Conservation (phyloP, 2,888 invertebrate genomes). For the Mystacides longicornis region DNA sequence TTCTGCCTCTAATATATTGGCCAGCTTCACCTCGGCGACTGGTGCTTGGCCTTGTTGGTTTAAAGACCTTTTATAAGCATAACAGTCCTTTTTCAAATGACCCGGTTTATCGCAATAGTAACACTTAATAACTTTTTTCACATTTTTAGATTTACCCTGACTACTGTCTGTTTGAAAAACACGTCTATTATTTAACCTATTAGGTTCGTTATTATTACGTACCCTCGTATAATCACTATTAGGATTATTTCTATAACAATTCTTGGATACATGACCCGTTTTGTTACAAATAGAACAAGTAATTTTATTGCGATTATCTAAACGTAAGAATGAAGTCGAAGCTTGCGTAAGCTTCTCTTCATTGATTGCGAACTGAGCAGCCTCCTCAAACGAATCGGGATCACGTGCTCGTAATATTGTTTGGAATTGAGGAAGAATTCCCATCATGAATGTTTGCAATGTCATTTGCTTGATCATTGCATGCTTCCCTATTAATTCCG, state of each 20-base stretch:
- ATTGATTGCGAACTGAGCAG: background rate
- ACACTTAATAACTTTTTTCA: background rate
- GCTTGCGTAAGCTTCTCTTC: background rate
- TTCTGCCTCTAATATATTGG: background rate
- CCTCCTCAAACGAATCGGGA: background rate
- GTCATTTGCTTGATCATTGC: background rate
- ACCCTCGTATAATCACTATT: too few species aligned
- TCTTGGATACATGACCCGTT: background rate
- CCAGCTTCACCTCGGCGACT: too few species aligned
- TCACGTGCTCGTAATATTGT: background rate
- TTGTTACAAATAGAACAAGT: background rate
- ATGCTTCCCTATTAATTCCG: background rate
- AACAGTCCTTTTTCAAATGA: too few species aligned
- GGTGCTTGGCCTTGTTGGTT: too few species aligned
- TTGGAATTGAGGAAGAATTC: background rate
- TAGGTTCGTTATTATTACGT: too few species aligned
- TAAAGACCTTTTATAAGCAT: too few species aligned
- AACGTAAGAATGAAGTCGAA: background rate
- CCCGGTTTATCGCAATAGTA: too few species aligned
- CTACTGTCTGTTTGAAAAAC: background rate
- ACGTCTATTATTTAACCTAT: too few species aligned
- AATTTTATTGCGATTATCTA: background rate
- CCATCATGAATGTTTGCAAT: constrained; percentile 2
- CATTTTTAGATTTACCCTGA: too few species aligned
- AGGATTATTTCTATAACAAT: background rate